A percentile compares a stretch with the other conserved stretches of the same genome.
Conservation (phyloP, 1,140 invertebrate species). For the Bicyclus anynana region DNA sequence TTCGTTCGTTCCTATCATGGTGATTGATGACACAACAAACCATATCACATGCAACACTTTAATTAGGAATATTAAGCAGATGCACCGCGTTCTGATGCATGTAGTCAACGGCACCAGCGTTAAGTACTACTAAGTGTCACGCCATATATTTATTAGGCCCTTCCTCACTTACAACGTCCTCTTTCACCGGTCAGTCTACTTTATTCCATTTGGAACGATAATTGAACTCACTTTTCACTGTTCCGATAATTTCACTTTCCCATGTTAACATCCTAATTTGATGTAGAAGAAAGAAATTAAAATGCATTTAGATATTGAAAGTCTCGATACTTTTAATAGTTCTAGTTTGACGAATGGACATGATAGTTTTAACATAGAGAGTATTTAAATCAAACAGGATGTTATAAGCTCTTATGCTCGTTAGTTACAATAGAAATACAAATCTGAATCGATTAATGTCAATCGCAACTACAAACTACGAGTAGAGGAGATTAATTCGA, state of each 20-base stretch:
- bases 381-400: too few species aligned
- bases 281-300: too few species aligned
- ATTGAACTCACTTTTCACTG: conserved; percentile 54
- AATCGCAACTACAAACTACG: conserved; percentile 1
- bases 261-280: conserved; percentile 20
- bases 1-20: too few species aligned
- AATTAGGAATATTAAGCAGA: conserved; percentile 56
- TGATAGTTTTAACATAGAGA: too few species aligned
- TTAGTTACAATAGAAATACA: background rate
- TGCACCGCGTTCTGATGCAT: conserved; percentile 47
- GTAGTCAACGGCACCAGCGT: conserved; percentile 50
- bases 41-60: conserved; percentile 32
- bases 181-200: conserved; percentile 41
- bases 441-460: conserved; percentile 3
- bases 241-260: conserved; percentile 43
- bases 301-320: too few species aligned
- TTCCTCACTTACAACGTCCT: conserved; percentile 35
- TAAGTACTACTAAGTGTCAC: conserved; percentile 62
- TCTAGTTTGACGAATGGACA: too few species aligned
- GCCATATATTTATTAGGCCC: conserved; percentile 56
- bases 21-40: conserved; percentile 32
- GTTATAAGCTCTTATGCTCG: too few species aligned
- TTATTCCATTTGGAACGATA: conserved; percentile 50
- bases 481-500: background rate
- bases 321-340: too few species aligned